Percentiles rank a stretch among this genome's conserved stretches.
These are phyloP conservation scores for Corapipo altera DNA, from an alignment of 2,113 vertebrate genomes.

Conservation along the genomic window DNA sequence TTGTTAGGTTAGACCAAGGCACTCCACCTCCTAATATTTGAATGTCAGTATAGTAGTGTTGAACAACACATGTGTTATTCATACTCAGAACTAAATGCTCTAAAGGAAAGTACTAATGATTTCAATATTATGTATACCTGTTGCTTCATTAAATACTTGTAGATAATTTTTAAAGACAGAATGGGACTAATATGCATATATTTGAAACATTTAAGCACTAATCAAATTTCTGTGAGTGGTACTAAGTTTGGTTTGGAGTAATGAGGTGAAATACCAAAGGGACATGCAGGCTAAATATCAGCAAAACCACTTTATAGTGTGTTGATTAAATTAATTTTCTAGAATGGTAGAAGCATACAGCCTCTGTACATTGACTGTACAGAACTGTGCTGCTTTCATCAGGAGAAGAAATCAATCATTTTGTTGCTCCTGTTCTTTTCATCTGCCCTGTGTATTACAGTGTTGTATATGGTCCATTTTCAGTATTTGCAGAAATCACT, in stretches of 20 bases:
- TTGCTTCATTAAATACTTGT: neutral
- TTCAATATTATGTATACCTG: neutral
- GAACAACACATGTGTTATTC: neutral
- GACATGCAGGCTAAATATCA: neutral
- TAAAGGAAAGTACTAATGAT: neutral
- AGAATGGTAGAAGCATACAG: neutral
- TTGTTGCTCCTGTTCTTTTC: neutral
- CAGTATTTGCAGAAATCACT: neutral
- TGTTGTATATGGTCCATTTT: neutral
- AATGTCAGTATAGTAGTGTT: neutral
- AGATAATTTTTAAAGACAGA: neutral
- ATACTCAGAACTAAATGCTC: neutral
- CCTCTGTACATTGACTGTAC: neutral
- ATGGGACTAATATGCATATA: neutral
- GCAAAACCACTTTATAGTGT: neutral
- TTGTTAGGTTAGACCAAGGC: neutral
- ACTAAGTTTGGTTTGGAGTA: neutral
- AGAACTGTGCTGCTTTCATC: neutral
- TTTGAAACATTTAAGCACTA: neutral
- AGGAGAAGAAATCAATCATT: neutral
- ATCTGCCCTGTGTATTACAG: neutral
- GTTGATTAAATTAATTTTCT: neutral
- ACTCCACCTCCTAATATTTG: neutral
- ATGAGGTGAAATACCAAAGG: neutral
- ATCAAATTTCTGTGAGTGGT: neutral